Conservation (phyloP, 2,797 vertebrate genomes). For the Micromesistius poutassou region DNA sequence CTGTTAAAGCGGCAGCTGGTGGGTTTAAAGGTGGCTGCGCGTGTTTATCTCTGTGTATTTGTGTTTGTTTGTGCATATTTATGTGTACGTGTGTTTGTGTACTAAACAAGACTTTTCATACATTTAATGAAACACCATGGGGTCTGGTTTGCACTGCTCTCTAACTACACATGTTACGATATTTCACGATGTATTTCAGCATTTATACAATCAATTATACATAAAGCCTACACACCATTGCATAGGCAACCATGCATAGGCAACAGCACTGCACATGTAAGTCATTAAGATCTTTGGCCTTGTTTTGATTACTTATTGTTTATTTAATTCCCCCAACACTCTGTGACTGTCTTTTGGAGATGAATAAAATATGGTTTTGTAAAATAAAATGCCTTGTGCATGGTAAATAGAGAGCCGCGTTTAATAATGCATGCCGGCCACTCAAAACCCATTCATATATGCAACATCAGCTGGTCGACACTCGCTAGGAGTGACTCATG, state of each 20-base stretch:
- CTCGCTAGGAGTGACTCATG: neutral
- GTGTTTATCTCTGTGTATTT: neutral
- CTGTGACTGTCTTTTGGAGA: neutral
- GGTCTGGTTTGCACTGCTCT: neutral
- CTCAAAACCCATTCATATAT: neutral
- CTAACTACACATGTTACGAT: neutral
- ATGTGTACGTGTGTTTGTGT: neutral
- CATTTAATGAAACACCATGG: neutral
- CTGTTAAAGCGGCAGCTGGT: conserved; percentile 24
- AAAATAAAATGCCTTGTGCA: neutral
- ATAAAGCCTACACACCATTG: neutral
- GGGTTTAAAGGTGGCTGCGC: neutral
- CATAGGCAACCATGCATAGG: neutral
- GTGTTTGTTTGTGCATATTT: neutral
- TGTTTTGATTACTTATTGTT: neutral
- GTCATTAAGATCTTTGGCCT: no score
- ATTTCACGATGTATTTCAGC: neutral
- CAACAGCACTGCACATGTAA: neutral
- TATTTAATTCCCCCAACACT: neutral
- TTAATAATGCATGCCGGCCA: neutral
- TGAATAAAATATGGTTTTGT: neutral
- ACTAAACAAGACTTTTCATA: neutral
- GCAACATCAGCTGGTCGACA: neutral
- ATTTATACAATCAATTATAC: neutral
- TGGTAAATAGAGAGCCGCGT: neutral